Base-by-base conservation (phyloP, 2,888 invertebrate genomes). In the Cabera pusaria region DNA sequence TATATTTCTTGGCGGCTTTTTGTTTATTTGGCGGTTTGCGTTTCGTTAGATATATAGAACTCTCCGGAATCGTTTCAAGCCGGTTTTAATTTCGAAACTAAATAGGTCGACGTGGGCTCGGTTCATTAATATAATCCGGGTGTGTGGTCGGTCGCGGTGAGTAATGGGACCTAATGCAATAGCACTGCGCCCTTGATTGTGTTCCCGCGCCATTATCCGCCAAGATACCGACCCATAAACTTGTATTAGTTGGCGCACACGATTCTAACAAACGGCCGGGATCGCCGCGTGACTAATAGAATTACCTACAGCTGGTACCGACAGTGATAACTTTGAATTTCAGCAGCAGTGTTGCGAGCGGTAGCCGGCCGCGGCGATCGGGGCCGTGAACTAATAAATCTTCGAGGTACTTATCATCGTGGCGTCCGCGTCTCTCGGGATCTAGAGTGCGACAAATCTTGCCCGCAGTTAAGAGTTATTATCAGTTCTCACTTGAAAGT, bases 81-180 rank as follows among this genome's bases (percentile, higher is more conserved):
- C n/a, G n/a, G n/a, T 7, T 29, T 27, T 24, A 31, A 35, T 21
- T 20, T 25, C n/a, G 24, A 18, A 17, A 29, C 11, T 10, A 23
- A 40, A 28, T 35, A 25, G 36, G 39, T 33, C 33, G 33, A 19
- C 21, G 24, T 18, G 29, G 21, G 5, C 7, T 21, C 20, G 17
- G 27, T 27, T 31, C 16, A 21, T 27, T 33, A 36, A 17, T 32
- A 26, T 17, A 24, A 31, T 21, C 8, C 17, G 14, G 8, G 25
- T 25, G 32, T 24, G 24, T 33, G 18, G 2, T 23, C 8, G 7
- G 5, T 17, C 5, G 35, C 7, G 10, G 11, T 6, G 17, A 14
- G 52, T 60, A 65, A 70, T 68, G 59, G 49, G 58, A 43, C 38
- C 31, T 63, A 68, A 67, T 65, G 61, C 64, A 70, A 55, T 56